Evolutionary conservation across 2,797 vertebrate species (phyloP), one percentile per base, ranked within the genome.

Genomic region (Agapornis canus): DNA sequence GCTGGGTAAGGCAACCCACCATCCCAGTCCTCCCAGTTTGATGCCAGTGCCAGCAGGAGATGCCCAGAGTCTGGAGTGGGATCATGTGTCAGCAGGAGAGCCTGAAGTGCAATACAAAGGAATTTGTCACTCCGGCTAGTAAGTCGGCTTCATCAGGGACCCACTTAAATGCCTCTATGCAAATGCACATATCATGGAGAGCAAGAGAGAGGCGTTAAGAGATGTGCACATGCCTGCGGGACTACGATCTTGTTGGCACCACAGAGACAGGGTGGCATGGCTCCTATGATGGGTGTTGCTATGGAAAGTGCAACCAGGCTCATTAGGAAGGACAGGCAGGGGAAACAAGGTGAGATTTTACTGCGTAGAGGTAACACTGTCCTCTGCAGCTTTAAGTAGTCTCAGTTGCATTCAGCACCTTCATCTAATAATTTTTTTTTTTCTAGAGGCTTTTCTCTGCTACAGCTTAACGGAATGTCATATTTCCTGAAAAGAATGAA

Each of bases 151-250:
- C 40, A 10, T 29, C 19, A 17, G 23, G 40, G 16, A 22, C 26
- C 32, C 47, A 0, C 31, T 72, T 56, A 19, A 42, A 5, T 60
- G 43, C 32, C 45, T 66, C 51, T 65, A 11, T 70, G 64, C 12
- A 18, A 82, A 60, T 14, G 3, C 43, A 37, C 0, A 0, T 45
- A 25, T 47, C 11, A 3, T 18, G n/a, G 51, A 31, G 39, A 37
- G 8, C 20, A 39, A 69, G 13, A 9, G 27, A 39, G 49, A 37
- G 27, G 40, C 26, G 2, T 31, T 22, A 31, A 27, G 45, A 82
- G 57, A 13, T 0, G 0, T 37, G 39, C 51, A 40, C 2, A 0
- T 2, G 6, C 2, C 0, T 25, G 70, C 70, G 60, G 47, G 26
- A 26, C 45, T 65, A 22, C 18, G 19, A 10, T 40, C 39, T 59